phyloP scores from a whole-genome alignment of 2,797 vertebrate species.

The Potorous gilbertii region DNA sequence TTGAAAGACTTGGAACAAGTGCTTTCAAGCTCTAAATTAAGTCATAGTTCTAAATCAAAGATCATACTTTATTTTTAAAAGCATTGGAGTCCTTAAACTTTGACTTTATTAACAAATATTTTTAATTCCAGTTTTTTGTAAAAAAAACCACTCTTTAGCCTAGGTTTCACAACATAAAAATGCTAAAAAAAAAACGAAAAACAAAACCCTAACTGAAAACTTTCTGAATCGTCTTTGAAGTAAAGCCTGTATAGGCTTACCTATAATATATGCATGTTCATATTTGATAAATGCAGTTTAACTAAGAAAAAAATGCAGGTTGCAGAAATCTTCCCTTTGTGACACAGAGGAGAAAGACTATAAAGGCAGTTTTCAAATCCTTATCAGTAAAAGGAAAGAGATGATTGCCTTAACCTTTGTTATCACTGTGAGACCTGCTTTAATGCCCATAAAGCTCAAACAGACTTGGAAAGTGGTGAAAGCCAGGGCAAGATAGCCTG shows the following conservation, averaged over 20 bases:
- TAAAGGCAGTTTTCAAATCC: conserved; percentile 74
- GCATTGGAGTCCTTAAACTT: not conserved
- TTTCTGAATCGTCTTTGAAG: not conserved
- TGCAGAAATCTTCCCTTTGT: conserved; percentile 57
- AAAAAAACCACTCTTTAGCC: not conserved
- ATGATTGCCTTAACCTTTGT: conserved; percentile 77
- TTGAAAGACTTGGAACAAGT: not conserved
- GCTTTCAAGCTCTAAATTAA: not conserved
- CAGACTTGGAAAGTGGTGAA: conserved; percentile 63
- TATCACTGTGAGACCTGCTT: conserved; percentile 73
- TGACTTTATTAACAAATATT: not conserved
- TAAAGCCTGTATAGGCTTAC: conserved; percentile 1
- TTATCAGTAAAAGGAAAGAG: conserved; percentile 79
- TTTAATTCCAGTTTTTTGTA: not conserved
- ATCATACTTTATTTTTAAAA: not conserved
- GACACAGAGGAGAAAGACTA: conserved; percentile 45
- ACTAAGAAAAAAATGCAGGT: conserved; percentile 54
- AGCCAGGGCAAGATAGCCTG: conserved; percentile 48
- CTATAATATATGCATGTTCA: conserved; percentile 71
- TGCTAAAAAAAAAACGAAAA: not conserved
- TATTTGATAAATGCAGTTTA: conserved; percentile 75
- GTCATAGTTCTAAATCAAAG: not conserved
- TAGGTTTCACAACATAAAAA: not conserved
- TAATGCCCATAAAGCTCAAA: conserved; percentile 66
- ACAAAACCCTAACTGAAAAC: not conserved